Base-by-base conservation (phyloP, 2,797 vertebrate species). In the Melanogrammus aeglefinus region DNA sequence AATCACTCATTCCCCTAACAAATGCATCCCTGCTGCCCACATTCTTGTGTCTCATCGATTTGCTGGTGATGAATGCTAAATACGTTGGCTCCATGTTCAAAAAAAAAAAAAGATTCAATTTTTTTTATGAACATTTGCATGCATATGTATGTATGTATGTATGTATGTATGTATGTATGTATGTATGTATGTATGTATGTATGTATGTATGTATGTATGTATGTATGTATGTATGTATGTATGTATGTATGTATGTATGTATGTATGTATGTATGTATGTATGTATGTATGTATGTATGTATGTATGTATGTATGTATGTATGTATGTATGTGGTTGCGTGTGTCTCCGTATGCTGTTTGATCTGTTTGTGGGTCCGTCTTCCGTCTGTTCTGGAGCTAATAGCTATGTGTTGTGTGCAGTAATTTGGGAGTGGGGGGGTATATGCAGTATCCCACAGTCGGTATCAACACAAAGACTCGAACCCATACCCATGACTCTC, bases 401-500 rank as follows among this genome's bases (percentile, higher is more conserved):
- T 35, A 66, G 29, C 35, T 27, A 33, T 69, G 57, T 76, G 44
- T 21, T 24, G 63, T 76, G 24, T 69, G n/a, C 35, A 1, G 6
- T 36, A 6, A 36, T 36, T 36, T 36, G 35, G 35, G 35, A 7
- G 35, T 13, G 2, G 47, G 75, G 2, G 10, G 3, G 24, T 31
- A 6, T 72, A 27, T 7, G 12, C 9, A 39, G 27, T 47, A 14
- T 39, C 36, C 57, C 80, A 83, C 75, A 75, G 82, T 79, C 78
- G 77, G 76, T 75, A 84, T 80, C 72, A 75, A 57, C 51, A 57
- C 16, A 18, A 16, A 18, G 47, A 18, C 47, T 51, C 51, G 71
- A 6, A 77, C 73, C 77, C 82, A 81, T n/a, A 86, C 84, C 86
- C 86, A 82, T 88, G 88, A 86, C 80, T 82, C 84, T 2, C 81